Evolutionary conservation across 2,797 vertebrate genomes (phyloP), one percentile per base, ranked within the genome.

Genomic region (Gastrophryne carolinensis): DNA sequence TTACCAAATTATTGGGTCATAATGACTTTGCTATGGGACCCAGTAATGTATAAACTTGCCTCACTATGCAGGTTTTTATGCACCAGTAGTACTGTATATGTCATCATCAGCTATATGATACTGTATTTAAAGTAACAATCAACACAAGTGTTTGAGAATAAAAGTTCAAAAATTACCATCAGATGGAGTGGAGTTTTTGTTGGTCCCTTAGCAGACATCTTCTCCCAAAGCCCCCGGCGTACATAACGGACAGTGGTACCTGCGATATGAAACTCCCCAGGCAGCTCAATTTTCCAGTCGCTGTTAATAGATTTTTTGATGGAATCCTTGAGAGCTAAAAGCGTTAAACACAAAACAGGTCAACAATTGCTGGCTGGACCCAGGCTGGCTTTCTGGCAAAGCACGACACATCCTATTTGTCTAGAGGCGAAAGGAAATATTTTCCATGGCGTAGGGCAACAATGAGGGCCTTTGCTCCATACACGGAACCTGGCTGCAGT

Each of bases 281-380:
- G 97, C 81, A 98, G 94, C 83, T 98, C 96, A 53, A 99, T 98
- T 89, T 98, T 98, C 97, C 97, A 99, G 87, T 98, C 95, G 1
- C 90, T 98, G 88, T 98, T 99, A 90, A 99, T 98, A 86, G 97
- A 98, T 85, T 89, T 91, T 87, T 94, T 94, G 79, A 90, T 88
- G 67, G 95, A 94, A 88, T 99, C 97, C 86, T 94, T 96, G 82
- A 99, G 88, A 77, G 97, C 97, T 99, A 82, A n/a, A 81, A 83
- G 10, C 64, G 66, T 77, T 78, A 72, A 72, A 21, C 5, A 10
- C 11, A 71, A 47, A 8, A 57, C 29, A 19, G 12, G 65, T n/a
- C 12, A 47, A 50, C 12, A 66, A 5, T 58, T 8, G 15, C n/a
- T 53, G 35, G 23, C 26, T 6, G 26, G n/a, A 35, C 13, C 39